Base-by-base conservation (phyloP, 2,888 invertebrate species). In the Thecophora atra region DNA sequence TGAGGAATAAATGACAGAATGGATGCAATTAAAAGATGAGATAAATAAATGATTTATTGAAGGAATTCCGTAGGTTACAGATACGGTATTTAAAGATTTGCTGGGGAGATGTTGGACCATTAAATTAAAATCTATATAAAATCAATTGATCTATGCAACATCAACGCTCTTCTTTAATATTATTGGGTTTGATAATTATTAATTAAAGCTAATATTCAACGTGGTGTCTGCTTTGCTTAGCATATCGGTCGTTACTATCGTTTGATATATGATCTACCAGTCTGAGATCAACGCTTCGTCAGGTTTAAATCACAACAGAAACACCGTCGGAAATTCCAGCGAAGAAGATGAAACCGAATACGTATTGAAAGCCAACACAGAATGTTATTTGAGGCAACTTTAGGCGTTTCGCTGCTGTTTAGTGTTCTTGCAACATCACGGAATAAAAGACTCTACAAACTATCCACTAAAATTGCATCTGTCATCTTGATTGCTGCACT, bases 281-380 rank as follows among this genome's bases (percentile, higher is more conserved):
- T 64, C 47, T 47, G 17, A 64, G 26, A 64, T 26, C 26, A 47
- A 64, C 64, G 64, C 24, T 64, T 47, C 44, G 28, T 11, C 47
- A 44, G 47, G 47, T n/a, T 21, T 17, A 19, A 13, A 30, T 3
- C 28, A 60, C 28, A 21, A 30, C 0, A 64, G 15, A 37, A 19
- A 37, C n/a, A 17, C 19, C 37, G 37, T 19, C 21, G 19, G 15
- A 64, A 26, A 13, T 58, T 28, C 17, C 21, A 26, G 15, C 28
- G 26, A 58, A 15, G 58, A 24, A 15, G 58, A 24, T 26, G 58
- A 24, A 58, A 58, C 26, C 13, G 28, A 56, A 58, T 24, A 58
- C 28, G 11, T 58, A 21, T n/a, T 3, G 8, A 54, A 54, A 3
- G n/a, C 21, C 37, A 8, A 37, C 37, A 37, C n/a, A n/a, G n/a